Percentiles rank a stretch among this genome's conserved stretches.
These are phyloP conservation scores for Drosophila albomicans DNA, from an alignment of 1,140 invertebrate species.

Conservation along the genomic window DNA sequence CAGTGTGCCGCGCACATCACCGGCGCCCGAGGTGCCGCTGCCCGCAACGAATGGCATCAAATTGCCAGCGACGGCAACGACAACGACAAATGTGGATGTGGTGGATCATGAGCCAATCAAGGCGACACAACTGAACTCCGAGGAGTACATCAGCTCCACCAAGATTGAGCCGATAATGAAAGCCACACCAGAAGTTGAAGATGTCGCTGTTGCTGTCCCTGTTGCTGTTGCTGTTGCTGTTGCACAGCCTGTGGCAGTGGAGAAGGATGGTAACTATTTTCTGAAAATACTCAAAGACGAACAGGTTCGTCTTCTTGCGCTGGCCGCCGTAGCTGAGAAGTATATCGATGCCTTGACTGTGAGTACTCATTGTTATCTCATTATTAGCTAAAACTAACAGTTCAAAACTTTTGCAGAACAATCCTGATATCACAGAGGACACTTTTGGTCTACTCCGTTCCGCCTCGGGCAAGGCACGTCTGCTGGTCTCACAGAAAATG, in stretches of 20 bases:
- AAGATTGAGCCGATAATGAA: conserved; percentile 12
- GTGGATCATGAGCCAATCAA: conserved; percentile 59
- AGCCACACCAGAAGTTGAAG: background rate
- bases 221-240: no score
- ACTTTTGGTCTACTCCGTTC: conserved; percentile 93
- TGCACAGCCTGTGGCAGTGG: background rate
- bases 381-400: background rate
- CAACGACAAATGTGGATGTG: conserved; percentile 32
- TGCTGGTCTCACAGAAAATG: conserved; percentile 96
- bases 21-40: conserved; percentile 30
- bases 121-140: conserved; percentile 16
- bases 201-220: background rate
- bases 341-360: conserved; percentile 87
- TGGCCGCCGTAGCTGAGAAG: conserved; percentile 89
- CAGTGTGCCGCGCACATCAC: conserved; percentile 75
- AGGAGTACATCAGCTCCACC: conserved; percentile 37
- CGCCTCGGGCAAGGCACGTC: conserved; percentile 95
- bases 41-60: background rate
- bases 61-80: background rate
- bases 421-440: conserved; percentile 89
- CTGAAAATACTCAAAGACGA: conserved; percentile 90
- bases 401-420: conserved; percentile 48
- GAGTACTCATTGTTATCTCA: conserved; percentile 30
- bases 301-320: conserved; percentile 88
- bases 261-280: conserved; percentile 91